A percentile compares a stretch with the other conserved stretches of the same genome.
phyloP scores from a whole-genome alignment of 2,797 vertebrate species.

The Rachycentron canadum region DNA sequence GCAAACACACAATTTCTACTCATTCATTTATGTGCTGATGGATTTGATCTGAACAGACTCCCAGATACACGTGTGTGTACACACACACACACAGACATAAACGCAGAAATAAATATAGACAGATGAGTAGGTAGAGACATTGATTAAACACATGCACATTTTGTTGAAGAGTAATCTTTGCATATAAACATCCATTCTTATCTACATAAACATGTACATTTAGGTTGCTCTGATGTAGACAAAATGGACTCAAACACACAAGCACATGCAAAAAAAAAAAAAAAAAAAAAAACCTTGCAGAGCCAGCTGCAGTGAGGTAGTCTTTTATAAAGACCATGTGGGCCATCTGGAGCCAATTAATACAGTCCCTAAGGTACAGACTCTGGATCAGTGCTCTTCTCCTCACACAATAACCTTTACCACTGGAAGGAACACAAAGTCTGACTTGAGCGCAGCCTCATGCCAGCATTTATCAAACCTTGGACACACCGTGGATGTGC shows the following conservation, averaged over 20 bases:
- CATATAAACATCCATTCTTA: constrained; percentile 46
- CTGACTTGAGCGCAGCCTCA: constrained; percentile 63
- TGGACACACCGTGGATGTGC: constrained; percentile 6
- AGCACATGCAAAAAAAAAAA: neutral
- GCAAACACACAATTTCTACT: constrained; percentile 19
- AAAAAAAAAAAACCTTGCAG: neutral
- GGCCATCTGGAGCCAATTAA: constrained; percentile 83
- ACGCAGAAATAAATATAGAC: constrained; percentile 17
- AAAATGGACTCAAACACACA: constrained; percentile 23
- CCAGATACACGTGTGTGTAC: neutral
- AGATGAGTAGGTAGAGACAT: constrained; percentile 20
- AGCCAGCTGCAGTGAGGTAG: constrained; percentile 75
- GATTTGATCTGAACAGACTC: constrained; percentile 35
- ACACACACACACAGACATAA: neutral
- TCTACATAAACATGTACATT: constrained; percentile 49
- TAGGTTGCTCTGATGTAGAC: constrained; percentile 27
- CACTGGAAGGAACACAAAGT: constrained; percentile 52
- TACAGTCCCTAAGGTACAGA: constrained; percentile 74
- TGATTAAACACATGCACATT: constrained; percentile 33
- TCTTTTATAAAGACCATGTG: constrained; percentile 83
- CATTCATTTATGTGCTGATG: constrained; percentile 42
- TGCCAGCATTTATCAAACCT: constrained; percentile 43
- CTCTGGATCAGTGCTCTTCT: constrained; percentile 74
- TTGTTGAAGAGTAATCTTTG: constrained; percentile 31
- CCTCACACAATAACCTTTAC: constrained; percentile 77